These are phyloP conservation scores for Nomada ruficornis DNA, from an alignment of 2,888 invertebrate species.

Conservation along the genomic window DNA sequence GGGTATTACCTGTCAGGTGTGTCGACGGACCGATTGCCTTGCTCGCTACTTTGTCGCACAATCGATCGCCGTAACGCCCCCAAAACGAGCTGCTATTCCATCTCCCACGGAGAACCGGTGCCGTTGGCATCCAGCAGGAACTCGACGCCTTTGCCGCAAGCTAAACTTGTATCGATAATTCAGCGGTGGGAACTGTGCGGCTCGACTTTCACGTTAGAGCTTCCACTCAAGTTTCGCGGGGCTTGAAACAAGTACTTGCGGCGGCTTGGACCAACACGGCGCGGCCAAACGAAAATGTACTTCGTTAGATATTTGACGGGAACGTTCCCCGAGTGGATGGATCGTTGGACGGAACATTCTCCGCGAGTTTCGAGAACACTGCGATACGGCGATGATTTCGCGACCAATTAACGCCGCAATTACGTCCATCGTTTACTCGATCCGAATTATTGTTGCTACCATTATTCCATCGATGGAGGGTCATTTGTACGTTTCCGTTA, in stretches of 20 bases:
- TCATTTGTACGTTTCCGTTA: conserved; percentile 25
- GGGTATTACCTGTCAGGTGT: conserved; percentile 77
- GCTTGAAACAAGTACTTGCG: conserved; percentile 24
- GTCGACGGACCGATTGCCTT: conserved; percentile 71
- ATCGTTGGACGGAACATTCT: neutral
- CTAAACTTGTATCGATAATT: conserved; percentile 71
- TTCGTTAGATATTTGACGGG: conserved; percentile 33
- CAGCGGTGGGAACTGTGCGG: conserved; percentile 43
- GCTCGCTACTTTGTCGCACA: conserved; percentile 69
- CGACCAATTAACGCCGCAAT: neutral
- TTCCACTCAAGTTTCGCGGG: conserved; percentile 52
- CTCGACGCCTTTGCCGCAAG: conserved; percentile 39
- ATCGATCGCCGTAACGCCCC: conserved; percentile 63
- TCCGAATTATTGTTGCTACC: neutral
- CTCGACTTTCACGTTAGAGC: conserved; percentile 45
- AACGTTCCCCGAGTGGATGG: neutral
- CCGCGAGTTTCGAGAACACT: neutral
- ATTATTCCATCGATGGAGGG: neutral
- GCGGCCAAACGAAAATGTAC: conserved; percentile 37
- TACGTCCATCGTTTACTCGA: neutral
- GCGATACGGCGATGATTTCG: too few relatives aligned
- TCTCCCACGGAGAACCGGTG: neutral
- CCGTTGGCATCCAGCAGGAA: conserved; percentile 34
- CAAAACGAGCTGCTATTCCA: conserved; percentile 11
- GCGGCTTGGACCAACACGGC: conserved; percentile 6